Evolutionary conservation across 2,797 vertebrate genomes (phyloP), one percentile per base, ranked within the genome.

Genomic region (Tympanoctomys barrerae): DNA sequence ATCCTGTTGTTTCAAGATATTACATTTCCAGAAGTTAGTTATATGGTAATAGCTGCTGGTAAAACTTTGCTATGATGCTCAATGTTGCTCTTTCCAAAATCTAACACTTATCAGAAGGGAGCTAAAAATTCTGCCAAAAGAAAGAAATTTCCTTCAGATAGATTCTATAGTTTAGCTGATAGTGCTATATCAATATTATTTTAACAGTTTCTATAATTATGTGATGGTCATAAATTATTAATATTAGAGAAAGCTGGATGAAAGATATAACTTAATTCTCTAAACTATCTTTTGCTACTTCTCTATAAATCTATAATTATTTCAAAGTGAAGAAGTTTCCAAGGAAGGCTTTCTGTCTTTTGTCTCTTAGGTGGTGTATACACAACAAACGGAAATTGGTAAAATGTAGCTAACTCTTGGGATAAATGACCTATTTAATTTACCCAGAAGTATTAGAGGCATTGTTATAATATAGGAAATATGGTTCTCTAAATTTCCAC

Each of bases 151-250:
- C 42, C 52, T 90, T 90, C 42, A 81, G 39, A 70, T 77, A 68
- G 85, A 39, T 16, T 64, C 90, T 85, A 21, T 66, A 68, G 11
- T 61, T 79, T 54, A 79, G 59, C 61, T 84, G 68, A 46, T 10
- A 31, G 24, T 90, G 7, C 84, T 84, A 26, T 71, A 73, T 24
- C 28, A 61, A n/a, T 59, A 42, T 83, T 57, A 87, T 66, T 92
- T 62, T 90, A 33, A 24, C 78, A 46, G 87, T 93, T 93, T 68
- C 57, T 52, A 62, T 82, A 59, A 66, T 46, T 94, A 24, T 84
- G n/a, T 73, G 31, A 24, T 85, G 39, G 28, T 77, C 85, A 49
- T 36, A 70, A 89, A 57, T 57, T 70, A 24, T 49, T 84, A 81
- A 90, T 42, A 81, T 57, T 91, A 80, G 36, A 36, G 11, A 68